Conservation (phyloP, 2,888 invertebrate genomes). For the Tillus elongatus region DNA sequence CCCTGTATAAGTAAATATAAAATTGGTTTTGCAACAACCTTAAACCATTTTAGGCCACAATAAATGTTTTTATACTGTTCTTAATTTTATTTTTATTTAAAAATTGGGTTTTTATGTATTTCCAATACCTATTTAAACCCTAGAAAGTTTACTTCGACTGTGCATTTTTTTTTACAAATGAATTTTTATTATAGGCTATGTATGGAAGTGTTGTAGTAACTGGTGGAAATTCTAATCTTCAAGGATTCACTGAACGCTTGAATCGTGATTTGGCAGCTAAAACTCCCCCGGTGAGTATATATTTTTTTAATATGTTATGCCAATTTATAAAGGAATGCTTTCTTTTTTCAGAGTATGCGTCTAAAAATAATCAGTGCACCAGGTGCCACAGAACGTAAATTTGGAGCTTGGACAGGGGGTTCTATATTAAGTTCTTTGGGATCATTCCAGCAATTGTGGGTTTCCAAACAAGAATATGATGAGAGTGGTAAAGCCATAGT, state of each 20-base stretch:
- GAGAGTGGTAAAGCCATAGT: conserved; percentile 55
- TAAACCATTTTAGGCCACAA: too few species aligned
- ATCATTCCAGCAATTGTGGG: conserved; percentile 70
- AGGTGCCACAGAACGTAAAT: conserved; percentile 55
- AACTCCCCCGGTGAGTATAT: conserved; percentile 50
- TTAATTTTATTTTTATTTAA: too few species aligned
- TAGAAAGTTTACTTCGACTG: too few species aligned
- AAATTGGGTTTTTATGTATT: too few species aligned
- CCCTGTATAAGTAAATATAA: too few species aligned
- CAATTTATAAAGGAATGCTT: conserved; percentile 7
- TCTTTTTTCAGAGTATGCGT: conserved; percentile 53
- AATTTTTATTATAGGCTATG: conserved; percentile 46
- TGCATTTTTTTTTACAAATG: too few species aligned
- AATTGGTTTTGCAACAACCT: too few species aligned
- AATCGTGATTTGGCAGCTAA: conserved; percentile 60
- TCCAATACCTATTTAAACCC: too few species aligned
- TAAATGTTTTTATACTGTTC: too few species aligned
- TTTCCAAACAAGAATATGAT: conserved; percentile 67
- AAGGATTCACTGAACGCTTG: conserved; percentile 62
- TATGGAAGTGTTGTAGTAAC: conserved; percentile 64
- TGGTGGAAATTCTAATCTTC: conserved; percentile 62
- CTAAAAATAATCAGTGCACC: conserved; percentile 59
- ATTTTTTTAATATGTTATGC: conserved; percentile 7
- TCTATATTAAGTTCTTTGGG: conserved; percentile 66
- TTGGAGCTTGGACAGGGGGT: conserved; percentile 68